Percentiles rank a stretch among this genome's conserved stretches.
Conservation (phyloP, 1,140 invertebrate genomes). For the Pissodes strobi region DNA sequence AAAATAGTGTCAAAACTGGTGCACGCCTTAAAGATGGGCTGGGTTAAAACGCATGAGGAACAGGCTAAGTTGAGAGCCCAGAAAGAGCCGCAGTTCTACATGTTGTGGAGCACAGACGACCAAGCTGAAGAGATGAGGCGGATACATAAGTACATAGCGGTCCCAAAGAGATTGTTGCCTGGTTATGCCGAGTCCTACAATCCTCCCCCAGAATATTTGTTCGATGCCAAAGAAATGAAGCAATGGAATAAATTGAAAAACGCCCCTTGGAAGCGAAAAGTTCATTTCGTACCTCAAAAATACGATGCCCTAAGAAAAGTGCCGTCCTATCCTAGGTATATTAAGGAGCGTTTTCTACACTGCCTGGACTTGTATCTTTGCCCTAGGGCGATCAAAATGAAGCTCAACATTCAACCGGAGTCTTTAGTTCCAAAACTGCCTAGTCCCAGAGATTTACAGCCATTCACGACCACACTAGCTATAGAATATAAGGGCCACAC, state of each 20-base stretch:
- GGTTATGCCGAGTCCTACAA: conserved; percentile 95
- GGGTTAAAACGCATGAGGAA: conserved; percentile 82
- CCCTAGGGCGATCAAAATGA: conserved; percentile 92
- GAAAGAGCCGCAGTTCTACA: conserved; percentile 76
- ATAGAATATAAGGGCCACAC: conserved; percentile 87
- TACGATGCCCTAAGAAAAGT: conserved; percentile 81
- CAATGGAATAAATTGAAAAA: conserved; percentile 81
- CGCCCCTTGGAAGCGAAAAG: conserved; percentile 88
- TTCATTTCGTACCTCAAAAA: conserved; percentile 91
- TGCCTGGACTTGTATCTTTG: conserved; percentile 97
- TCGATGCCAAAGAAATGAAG: conserved; percentile 84
- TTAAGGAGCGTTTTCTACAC: conserved; percentile 91
- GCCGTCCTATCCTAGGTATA: conserved; percentile 82
- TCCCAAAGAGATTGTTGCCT: conserved; percentile 87
- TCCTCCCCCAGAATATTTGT: conserved; percentile 96
- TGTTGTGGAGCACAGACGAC: conserved; percentile 81
- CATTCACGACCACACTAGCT: conserved; percentile 89
- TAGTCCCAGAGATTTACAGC: conserved; percentile 93
- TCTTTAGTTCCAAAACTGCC: conserved; percentile 94
- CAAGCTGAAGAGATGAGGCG: conserved; percentile 74
- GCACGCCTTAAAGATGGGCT: conserved; percentile 95
- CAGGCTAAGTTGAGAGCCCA: conserved; percentile 70
- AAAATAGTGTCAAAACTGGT: conserved; percentile 82
- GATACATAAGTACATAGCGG: conserved; percentile 85
- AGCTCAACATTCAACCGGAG: conserved; percentile 88